These are phyloP conservation scores for Morbakka virulenta DNA, from an alignment of 30 jellyfish, hydroid and myxozoan genomes.

Conservation along the genomic window DNA sequence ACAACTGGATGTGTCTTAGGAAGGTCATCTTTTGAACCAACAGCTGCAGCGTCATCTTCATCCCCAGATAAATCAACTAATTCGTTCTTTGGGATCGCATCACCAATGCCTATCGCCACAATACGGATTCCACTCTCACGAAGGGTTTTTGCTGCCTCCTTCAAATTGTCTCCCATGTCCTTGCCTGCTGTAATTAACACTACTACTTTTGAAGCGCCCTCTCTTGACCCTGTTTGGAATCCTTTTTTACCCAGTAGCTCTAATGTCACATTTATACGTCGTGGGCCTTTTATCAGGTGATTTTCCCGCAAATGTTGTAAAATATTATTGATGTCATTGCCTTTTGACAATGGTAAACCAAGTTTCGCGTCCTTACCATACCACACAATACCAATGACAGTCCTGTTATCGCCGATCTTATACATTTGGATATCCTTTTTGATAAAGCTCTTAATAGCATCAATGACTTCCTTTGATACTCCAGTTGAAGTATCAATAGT, in stretches of 20 bases:
- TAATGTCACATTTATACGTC: not conserved
- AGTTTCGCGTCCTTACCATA: not conserved
- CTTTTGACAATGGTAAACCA: slow-evolving; percentile 1
- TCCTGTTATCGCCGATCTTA: not conserved
- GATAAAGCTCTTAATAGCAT: not conserved
- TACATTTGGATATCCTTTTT: not conserved
- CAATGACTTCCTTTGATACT: not conserved
- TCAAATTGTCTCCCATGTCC: not conserved
- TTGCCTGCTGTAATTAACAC: slow-evolving; percentile 31
- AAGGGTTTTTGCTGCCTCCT: not conserved
- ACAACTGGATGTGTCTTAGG: too few relatives aligned
- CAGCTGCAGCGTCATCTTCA: too few relatives aligned
- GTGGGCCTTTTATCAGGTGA: slow-evolving; percentile 1
- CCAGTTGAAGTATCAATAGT: slow-evolving; percentile 36
- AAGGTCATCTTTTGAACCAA: too few relatives aligned
- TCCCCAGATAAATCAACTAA: too few relatives aligned
- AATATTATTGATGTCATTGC: not conserved
- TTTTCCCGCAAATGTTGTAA: not conserved
- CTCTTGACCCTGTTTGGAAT: not conserved
- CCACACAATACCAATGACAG: slow-evolving; percentile 11
- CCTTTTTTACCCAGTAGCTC: not conserved
- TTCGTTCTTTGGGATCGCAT: not conserved
- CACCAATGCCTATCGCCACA: not conserved
- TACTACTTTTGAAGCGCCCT: slow-evolving; percentile 26
- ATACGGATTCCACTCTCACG: not conserved